phyloP scores from a whole-genome alignment of 2,113 vertebrate species.

The Paramormyrops kingsleyae region DNA sequence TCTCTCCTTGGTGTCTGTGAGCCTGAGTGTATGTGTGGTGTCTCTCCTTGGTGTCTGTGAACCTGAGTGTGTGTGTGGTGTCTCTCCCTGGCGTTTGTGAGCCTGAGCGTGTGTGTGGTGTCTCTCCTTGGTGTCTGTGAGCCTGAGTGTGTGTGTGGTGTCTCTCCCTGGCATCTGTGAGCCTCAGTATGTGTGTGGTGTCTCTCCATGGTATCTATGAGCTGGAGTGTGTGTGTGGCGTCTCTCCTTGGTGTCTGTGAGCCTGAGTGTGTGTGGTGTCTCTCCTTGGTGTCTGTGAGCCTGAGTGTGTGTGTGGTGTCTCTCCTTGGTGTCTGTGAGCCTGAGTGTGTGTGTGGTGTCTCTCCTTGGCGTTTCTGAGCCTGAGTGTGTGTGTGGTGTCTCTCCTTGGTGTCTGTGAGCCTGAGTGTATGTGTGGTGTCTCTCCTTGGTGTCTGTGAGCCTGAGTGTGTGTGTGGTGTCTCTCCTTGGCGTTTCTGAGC shows the following conservation, averaged over 20 bases:
- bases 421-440: neutral
- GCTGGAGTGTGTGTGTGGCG: no score
- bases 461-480: neutral
- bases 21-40: neutral
- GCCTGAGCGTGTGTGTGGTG: neutral
- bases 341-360: no score
- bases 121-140: neutral
- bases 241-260: neutral
- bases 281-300: neutral
- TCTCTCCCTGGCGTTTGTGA: neutral
- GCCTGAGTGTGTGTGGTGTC: neutral
- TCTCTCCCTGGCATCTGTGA: neutral
- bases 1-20: neutral
- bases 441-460: neutral
- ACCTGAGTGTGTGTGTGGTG: no score
- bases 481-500: no score
- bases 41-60: neutral
- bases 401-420: neutral
- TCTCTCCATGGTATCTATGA: neutral
- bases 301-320: neutral
- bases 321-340: neutral
- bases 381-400: neutral
- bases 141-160: neutral
- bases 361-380: neutral
- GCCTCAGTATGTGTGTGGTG: neutral